These are phyloP conservation scores for Nezara viridula DNA, from an alignment of 2,888 invertebrate genomes.

Conservation along the genomic window DNA sequence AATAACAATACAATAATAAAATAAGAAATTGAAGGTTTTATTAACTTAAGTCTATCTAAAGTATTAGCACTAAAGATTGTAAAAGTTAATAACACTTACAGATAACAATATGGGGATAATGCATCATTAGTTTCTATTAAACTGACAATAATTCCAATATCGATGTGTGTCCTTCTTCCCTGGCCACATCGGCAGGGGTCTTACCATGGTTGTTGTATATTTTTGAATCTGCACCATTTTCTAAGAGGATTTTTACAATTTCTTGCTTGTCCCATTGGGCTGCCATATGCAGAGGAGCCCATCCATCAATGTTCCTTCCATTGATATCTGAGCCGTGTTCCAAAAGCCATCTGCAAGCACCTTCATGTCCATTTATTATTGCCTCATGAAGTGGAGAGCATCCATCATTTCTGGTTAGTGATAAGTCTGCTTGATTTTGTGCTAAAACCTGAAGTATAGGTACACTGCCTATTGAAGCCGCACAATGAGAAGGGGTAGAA, in stretches of 20 bases:
- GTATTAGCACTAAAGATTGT: neutral
- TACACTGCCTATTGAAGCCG: neutral
- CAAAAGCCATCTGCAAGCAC: neutral
- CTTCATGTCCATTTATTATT: conserved; percentile 34
- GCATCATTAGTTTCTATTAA: neutral
- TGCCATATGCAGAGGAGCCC: neutral
- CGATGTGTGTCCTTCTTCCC: neutral
- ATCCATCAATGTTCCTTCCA: neutral
- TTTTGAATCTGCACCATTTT: conserved; percentile 14
- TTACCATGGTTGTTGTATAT: neutral
- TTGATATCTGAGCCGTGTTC: neutral
- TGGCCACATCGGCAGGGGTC: neutral
- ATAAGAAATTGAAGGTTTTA: neutral
- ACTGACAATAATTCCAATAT: conserved; percentile 9
- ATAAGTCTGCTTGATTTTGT: conserved; percentile 17
- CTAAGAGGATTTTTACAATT: conserved; percentile 9
- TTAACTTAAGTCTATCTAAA: neutral
- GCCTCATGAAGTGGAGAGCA: conserved; percentile 32
- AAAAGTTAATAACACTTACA: neutral
- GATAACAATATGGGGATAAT: neutral
- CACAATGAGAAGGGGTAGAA: conserved; percentile 4
- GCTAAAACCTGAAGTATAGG: conserved; percentile 5
- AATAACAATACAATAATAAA: neutral
- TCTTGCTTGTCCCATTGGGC: neutral
- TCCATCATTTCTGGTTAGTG: conserved; percentile 9